phyloP scores from a whole-genome alignment of 2,888 invertebrate genomes.

The Cantharis rustica region DNA sequence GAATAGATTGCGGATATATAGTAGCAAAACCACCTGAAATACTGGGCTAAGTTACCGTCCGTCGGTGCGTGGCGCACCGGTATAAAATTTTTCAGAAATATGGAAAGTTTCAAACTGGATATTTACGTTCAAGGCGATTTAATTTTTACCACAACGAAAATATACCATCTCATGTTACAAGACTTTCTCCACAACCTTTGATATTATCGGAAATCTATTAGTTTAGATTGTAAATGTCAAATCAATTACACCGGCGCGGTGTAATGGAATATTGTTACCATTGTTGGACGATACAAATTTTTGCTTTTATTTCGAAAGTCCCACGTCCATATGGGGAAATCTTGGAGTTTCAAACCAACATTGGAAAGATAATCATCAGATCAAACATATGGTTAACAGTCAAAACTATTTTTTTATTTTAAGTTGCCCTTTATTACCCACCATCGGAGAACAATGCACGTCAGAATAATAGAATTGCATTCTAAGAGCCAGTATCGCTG shows the following conservation, averaged over 20 bases:
- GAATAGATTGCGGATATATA: not conserved
- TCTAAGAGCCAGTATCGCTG: slow-evolving; percentile 32
- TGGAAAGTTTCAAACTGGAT: not conserved
- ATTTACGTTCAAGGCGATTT: not conserved
- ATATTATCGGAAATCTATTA: not conserved
- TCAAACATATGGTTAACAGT: not conserved
- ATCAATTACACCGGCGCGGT: not conserved
- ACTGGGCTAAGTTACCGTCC: not conserved
- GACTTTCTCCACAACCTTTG: not conserved
- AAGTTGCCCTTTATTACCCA: not conserved
- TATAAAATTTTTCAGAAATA: not conserved
- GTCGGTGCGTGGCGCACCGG: not conserved
- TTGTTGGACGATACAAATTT: not conserved
- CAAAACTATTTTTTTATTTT: not conserved
- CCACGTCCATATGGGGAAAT: not conserved
- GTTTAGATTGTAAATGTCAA: not conserved
- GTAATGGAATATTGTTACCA: not conserved
- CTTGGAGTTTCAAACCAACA: not conserved
- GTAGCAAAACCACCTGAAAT: not conserved
- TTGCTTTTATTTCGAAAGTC: not conserved
- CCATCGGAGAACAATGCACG: not conserved
- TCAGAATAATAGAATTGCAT: slow-evolving; percentile 7
- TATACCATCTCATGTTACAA: not conserved
- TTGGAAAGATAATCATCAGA: not conserved
- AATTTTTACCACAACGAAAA: not conserved